Base-by-base conservation (phyloP, 2,888 invertebrate species). In the Dryocosmus kuriphilus region DNA sequence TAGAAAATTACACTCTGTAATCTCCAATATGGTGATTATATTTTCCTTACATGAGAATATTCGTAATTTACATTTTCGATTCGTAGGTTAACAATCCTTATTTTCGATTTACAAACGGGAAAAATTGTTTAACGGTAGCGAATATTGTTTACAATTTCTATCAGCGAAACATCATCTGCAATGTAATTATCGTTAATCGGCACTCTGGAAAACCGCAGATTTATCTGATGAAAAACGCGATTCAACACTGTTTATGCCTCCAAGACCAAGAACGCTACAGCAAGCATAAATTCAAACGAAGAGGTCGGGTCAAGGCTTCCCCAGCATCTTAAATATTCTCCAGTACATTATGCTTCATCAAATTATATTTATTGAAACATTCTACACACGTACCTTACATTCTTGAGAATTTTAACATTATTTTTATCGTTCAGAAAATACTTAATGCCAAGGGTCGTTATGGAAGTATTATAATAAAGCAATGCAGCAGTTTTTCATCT, bases 101-200 rank as follows among this genome's bases (percentile, higher is more conserved):
- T 51, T 51, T n/a, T n/a, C n/a, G n/a, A 8, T 7, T n/a, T 8
- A 51, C 8, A n/a, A 51, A 19, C 51, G 6, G 11, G n/a, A 24
- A 57, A 57, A 57, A 22, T 14, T 24, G 22, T 57, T 57, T 24
- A 22, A 57, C 1, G n/a, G 11, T 57, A 11, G 11, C 11, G 11
- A 57, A 24, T 57, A 57, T 57, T 57, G 24, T 35, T 22, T 67
- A 38, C 51, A 76, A 46, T 51, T n/a, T 75, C 30, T 67, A 57
- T 22, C 74, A 76, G 74, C 78, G 55, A 32, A 71, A 57, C 75
- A 32, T 80, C 27, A 80, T 57, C 80, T 83, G 79, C 77, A 71
- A 46, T 30, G n/a, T 51, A n/a, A 51, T 71, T 51, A 30, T 32
- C 4, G 7, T 41, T 16, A 46, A 67, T n/a, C 14, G 24, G 41